Evolutionary conservation across 2,888 invertebrate species (phyloP), one percentile per base, ranked within the genome.

Genomic region (Nebria salina): DNA sequence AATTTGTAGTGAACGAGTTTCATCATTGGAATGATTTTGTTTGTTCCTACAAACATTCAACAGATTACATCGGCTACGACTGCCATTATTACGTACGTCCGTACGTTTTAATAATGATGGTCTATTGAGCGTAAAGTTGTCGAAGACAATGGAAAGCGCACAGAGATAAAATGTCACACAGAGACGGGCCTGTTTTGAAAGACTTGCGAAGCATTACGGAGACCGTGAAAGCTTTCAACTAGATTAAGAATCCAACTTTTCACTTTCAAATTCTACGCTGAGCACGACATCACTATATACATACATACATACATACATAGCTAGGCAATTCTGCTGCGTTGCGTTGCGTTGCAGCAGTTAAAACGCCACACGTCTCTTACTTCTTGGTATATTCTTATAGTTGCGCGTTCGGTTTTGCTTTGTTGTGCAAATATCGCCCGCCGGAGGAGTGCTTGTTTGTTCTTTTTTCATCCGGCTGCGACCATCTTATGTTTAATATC

Each of bases 221-320:
- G 34, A 34, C 34, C 34, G 34, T 34, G 34, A 34, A 83, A 83
- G 83, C 83, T 83, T 83, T 83, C 83, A 83, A 82, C 83, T 76
- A 83, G 83, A 83, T 83, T 83, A 83, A 82, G 83, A 83, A 83
- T 83, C 82, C 82, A 83, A 83, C 82, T 82, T 82, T 83, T 77
- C 77, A 82, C 82, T 82, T 82, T 82, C 82, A 79, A 82, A 82
- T 82, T 75, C 75, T 78, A 72, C 72, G 68, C 74, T 25, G 34
- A 15, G 11, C 20, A 34, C 65, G 54, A 43, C 70, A 26, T 65
- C 42, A 42, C 43, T n/a, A 26, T 42, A 15, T 54, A 20, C 26
- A 25, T n/a, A 15, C n/a, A 34, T 34, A 34, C 34, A 34, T 34
- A 34, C 34, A n/a, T n/a, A n/a, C n/a, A 34, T 34, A 34, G 34